Base-by-base conservation (phyloP, 2,888 invertebrate genomes). In the Ophioninae sp. region DNA sequence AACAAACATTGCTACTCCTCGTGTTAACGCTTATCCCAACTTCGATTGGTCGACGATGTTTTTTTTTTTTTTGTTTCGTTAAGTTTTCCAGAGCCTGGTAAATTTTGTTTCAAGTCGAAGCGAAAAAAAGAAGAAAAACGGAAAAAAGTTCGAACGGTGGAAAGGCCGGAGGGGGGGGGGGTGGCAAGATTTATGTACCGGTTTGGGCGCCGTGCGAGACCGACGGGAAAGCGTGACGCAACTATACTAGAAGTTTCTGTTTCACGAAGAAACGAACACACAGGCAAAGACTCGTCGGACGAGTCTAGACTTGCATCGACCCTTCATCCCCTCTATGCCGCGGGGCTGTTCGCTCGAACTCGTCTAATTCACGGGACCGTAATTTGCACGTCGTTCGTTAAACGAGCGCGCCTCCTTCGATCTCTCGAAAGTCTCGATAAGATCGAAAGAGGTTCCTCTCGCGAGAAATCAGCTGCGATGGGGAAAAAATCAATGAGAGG, bases 161-260 rank as follows among this genome's bases (percentile, higher is more conserved):
- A 30, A n/a, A n/a, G 30, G 3, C 30, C 30, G 30, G 30, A 30
- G 30, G 30, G 3, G 30, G 3, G n/a, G 0, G 37, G 37, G 7
- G 37, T 5, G 5, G 0, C 20, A 30, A 23, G 13, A n/a, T 23
- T 64, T 64, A 21, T 23, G 17, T n/a, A 39, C 39, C 20, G 37
- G 30, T 3, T 23, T 7, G 30, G 6, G 30, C 6, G 37, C 6
- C 65, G 30, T 21, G 30, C 30, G 56, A 50, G 56, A 21, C n/a
- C 17, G 50, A 17, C 56, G 69, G 23, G 65, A n/a, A 20, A 76
- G 72, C 67, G 69, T 79, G 79, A 84, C 72, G 84, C 78, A 74
- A 77, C 74, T 41, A 59, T 78, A 30, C 68, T 50, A 59, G 70
- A 62, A 67, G 57, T 77, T 77, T 82, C 79, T 76, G n/a, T 57